phyloP scores from a whole-genome alignment of 1,140 invertebrate genomes.

The Drosophila sp. region DNA sequence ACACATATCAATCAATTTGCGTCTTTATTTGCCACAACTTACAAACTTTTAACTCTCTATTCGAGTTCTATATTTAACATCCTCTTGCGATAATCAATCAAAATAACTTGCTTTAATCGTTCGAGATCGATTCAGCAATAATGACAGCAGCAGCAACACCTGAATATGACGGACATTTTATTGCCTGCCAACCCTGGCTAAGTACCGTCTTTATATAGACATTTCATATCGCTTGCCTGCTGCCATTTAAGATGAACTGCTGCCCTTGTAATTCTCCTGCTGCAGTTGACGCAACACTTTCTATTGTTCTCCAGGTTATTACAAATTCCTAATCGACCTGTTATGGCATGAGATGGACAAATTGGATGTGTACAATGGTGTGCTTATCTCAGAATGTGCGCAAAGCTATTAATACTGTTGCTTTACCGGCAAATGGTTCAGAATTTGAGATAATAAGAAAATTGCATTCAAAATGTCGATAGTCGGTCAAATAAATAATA shows the following conservation, averaged over 20 bases:
- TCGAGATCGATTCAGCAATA: slow-evolving; percentile 11
- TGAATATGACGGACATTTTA: slow-evolving; percentile 62
- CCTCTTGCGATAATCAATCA: slow-evolving; percentile 57
- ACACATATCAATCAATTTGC: slow-evolving; percentile 65
- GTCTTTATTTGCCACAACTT: slow-evolving; percentile 30
- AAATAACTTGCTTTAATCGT: slow-evolving; percentile 44
- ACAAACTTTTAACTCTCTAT: slow-evolving; percentile 24
- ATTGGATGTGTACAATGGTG: slow-evolving; percentile 50
- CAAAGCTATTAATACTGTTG: neutral
- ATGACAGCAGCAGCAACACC: slow-evolving; percentile 36
- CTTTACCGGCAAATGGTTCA: neutral
- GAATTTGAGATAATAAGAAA: too few relatives aligned
- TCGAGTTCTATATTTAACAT: slow-evolving; percentile 23
- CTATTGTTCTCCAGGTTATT: slow-evolving; percentile 69
- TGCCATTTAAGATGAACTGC: slow-evolving; percentile 33
- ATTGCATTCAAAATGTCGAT: too few relatives aligned
- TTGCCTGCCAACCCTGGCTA: slow-evolving; percentile 24
- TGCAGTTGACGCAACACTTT: slow-evolving; percentile 38
- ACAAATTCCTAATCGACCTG: slow-evolving; percentile 59
- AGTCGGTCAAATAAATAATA: too few relatives aligned
- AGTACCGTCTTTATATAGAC: slow-evolving; percentile 42
- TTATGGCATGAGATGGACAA: slow-evolving; percentile 54
- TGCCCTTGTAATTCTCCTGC: slow-evolving; percentile 33
- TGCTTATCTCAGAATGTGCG: slow-evolving; percentile 10
- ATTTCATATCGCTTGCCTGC: slow-evolving; percentile 1